Base-by-base conservation (phyloP, 2,113 vertebrate species). In the Mohoua ochrocephala region DNA sequence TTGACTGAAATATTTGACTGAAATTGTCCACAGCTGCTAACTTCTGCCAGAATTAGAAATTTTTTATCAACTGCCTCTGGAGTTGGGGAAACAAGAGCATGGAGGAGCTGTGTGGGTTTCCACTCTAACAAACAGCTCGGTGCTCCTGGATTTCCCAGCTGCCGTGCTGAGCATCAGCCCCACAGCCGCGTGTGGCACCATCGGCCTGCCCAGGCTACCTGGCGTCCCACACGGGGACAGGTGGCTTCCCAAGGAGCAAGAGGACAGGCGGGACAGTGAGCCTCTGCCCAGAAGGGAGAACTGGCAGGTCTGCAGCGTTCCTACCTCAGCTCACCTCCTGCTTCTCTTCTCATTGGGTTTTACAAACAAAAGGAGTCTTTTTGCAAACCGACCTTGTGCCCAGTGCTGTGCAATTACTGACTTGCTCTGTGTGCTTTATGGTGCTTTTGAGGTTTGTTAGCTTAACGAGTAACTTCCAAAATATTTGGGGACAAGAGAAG, bases 181-280 rank as follows among this genome's bases (percentile, higher is more conserved):
- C 27, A 5, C 3, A 0, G 1, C 24, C 0, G 0, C 0, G 0
- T 8, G 21, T 23, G 52, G 30, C 44, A 56, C 27, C 27, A 0
- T 7, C 2, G 2, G 59, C n/a, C 67, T 19, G 21, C 39, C 39
- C 52, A 6, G 33, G 26, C 50, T 74, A 15, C 73, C 74, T 65
- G 69, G 44, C 0, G 0, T 33, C 54, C 54, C 0, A 4, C 37
- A 27, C 22, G 13, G 41, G 70, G 31, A 6, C 13, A 5, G 35
- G 20, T 45, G 60, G 47, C 54, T 81, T 77, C 84, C 50, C 10
- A 3, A 33, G 73, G 26, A 26, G 59, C n/a, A 28, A 39, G 61
- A 67, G 26, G n/a, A 67, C 3, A 13, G 61, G 17, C 15, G 0
- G 39, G 87, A 63, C 30, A 33, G 31, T 0, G 0, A 91, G 21